Evolutionary conservation across 2,888 invertebrate species (phyloP), one percentile per base, ranked within the genome.

Genomic region (Zootermopsis nevadensis): DNA sequence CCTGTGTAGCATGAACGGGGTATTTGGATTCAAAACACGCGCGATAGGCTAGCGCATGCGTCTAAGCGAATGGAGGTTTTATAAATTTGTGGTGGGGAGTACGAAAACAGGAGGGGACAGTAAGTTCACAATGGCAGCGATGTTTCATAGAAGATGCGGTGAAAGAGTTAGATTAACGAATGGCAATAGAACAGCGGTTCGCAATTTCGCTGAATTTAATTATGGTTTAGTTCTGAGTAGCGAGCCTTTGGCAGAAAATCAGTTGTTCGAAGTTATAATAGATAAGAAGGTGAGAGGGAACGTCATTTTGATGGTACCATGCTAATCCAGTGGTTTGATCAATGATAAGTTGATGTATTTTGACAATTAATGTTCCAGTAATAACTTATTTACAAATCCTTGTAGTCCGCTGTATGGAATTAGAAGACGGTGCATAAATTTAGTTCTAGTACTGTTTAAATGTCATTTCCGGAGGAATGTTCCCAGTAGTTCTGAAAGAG

Each of bases 141-240:
- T 84, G 84, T 85, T 96, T 89, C 95, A 95, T 90, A 92, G 93
- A 88, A 93, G 95, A 88, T 96, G 96, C 90, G 98, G 98, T 83
- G 94, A 95, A 86, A 92, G 96, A 87, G 95, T 98, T 86, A 94
- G 94, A 86, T 92, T 98, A 86, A 92, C 94, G 83, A 96, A 97
- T 90, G 94, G 94, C 87, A 95, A 95, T 90, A 93, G 94, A 84
- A 97, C 97, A 48, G 97, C 97, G 30, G 92, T 94, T 85, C 91
- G 96, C 87, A 94, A 94, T 88, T 93, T 94, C 87, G 94, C 94
- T 82, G 96, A 96, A 88, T 97, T 96, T 88, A 96, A 97, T 89
- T 94, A 96, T 90, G 97, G 97, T n/a, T 90, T 97, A 86, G 96
- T 97, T 38, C 92, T 97, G 86, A 95, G 96, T 87, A 93, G 94